Conservation (phyloP, 2,797 vertebrate genomes). For the Poeciliopsis infans region DNA sequence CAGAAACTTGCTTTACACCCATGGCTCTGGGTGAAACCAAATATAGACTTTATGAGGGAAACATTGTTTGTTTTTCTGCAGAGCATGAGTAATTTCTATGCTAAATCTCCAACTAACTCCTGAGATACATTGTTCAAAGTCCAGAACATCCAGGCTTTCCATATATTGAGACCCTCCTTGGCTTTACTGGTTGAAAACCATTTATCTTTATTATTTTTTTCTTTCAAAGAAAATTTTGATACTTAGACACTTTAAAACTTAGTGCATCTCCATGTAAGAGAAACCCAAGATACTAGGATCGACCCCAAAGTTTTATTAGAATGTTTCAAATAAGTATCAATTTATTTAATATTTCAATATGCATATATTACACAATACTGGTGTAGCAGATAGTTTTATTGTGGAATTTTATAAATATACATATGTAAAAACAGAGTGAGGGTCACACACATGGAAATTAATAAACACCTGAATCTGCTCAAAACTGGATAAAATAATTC, state of each 20-base stretch:
- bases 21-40: not conserved
- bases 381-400: not conserved
- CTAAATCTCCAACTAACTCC: not conserved
- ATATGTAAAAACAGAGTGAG: not conserved
- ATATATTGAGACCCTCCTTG: not conserved
- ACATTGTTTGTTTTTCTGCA: not conserved
- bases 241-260: too few relatives aligned
- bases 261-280: not conserved
- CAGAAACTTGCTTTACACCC: not conserved
- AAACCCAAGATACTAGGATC: not conserved
- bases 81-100: not conserved
- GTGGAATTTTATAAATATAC: not conserved
- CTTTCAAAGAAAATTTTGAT: not conserved
- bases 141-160: not conserved
- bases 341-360: not conserved
- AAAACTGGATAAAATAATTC: not conserved
- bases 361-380: not conserved
- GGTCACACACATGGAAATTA: not conserved
- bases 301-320: not conserved
- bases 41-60: slow-evolving; percentile 1
- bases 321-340: not conserved
- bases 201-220: not conserved
- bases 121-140: not conserved
- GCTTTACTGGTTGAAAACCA: not conserved
- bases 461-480: not conserved